Evolutionary conservation across 2,888 invertebrate species (phyloP), one percentile per base, ranked within the genome.

Genomic region (Drosophila nigricruria): DNA sequence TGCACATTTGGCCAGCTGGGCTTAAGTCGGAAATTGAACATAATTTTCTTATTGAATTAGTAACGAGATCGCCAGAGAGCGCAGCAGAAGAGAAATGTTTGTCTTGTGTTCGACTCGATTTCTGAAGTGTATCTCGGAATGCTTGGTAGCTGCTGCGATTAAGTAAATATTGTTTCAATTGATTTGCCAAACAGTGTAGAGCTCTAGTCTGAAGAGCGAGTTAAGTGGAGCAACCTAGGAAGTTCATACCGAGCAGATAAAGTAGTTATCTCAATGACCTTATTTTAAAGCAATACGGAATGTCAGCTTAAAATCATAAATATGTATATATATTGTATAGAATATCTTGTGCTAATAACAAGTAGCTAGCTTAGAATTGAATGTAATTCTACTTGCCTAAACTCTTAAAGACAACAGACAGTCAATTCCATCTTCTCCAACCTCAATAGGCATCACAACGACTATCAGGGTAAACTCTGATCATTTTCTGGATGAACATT

Each of bases 111-210:
- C 62, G 78, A 84, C 80, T 89, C 87, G 86, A 87, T 87, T 89
- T 89, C 77, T 87, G 79, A 79, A 87, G 86, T 87, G 85, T 81
- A 75, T 69, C 83, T 71, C 75, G 84, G 86, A 82, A 86, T 83
- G 77, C 82, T 82, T 86, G 86, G 83, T 84, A 82, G 88, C 83
- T 70, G 64, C 73, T 75, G 56, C 63, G 75, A 72, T 61, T 80
- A 86, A 80, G 58, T 68, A 64, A 85, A 88, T 85, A 85, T 85
- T 85, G 68, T 71, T 86, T 78, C 69, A 81, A 86, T 86, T 85
- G 84, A 85, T 85, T 85, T 85, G 81, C 81, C 73, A 86, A 83
- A 73, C 81, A 85, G 70, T 54, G 57, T 49, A 53, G 34, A 34
- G 34, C 62, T 49, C 49, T 25, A 42, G 61, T 63, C 75, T 73